phyloP scores from a whole-genome alignment of 2,888 invertebrate species.

The Stratiomys singularior region DNA sequence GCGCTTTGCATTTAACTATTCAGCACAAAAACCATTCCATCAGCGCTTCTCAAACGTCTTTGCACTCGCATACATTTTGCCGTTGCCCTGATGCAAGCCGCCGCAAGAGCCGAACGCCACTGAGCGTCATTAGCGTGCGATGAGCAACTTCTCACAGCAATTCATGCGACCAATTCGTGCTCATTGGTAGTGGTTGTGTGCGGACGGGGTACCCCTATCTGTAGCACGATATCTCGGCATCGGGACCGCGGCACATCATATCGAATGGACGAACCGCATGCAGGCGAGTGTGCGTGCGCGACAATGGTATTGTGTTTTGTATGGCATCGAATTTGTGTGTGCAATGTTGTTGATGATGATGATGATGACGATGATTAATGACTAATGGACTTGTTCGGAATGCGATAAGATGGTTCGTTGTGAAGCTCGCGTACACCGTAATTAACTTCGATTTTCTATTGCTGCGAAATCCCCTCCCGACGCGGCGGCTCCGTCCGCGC shows the following conservation, averaged over 20 bases:
- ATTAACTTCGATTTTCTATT: slow-evolving; percentile 28
- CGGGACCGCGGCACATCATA: neutral
- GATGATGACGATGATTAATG: slow-evolving; percentile 42
- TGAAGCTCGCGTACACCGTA: neutral
- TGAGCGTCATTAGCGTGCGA: neutral
- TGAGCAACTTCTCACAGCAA: neutral
- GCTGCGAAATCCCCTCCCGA: neutral
- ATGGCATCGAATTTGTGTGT: neutral
- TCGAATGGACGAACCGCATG: neutral
- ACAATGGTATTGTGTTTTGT: neutral
- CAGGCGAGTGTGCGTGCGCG: neutral
- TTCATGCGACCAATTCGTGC: neutral
- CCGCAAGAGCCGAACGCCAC: neutral
- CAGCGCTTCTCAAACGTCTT: slow-evolving; percentile 1
- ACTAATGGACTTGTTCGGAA: slow-evolving; percentile 41
- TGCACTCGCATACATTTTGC: neutral
- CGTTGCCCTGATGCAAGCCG: neutral
- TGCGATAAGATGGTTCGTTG: slow-evolving; percentile 17
- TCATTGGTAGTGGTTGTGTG: neutral
- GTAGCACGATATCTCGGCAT: neutral
- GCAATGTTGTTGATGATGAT: slow-evolving; percentile 35
- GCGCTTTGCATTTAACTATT: neutral
- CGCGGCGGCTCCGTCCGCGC: too few relatives aligned
- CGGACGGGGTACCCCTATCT: too few relatives aligned
- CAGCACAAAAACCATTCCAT: slow-evolving; percentile 25